Conservation (phyloP, 2,888 invertebrate species). For the Dryobotodes eremita region DNA sequence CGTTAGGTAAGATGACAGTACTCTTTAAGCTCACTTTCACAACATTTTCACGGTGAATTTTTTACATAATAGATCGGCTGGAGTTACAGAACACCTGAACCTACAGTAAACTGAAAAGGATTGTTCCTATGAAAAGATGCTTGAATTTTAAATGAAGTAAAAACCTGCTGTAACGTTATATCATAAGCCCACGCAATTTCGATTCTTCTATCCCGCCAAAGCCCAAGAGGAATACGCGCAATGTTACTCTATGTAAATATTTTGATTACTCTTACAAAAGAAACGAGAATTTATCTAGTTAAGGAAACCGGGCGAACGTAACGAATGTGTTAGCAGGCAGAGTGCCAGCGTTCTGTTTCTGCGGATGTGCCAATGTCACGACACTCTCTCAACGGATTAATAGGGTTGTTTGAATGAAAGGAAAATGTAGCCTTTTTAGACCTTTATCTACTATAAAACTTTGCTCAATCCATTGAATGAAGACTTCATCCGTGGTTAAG, state of each 20-base stretch:
- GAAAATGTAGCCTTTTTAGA: neutral
- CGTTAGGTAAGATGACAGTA: neutral
- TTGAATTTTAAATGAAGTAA: slow-evolving; percentile 7
- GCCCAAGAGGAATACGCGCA: slow-evolving; percentile 7
- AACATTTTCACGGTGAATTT: neutral
- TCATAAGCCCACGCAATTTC: neutral
- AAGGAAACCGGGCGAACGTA: slow-evolving; percentile 10
- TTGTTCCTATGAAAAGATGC: slow-evolving; percentile 1
- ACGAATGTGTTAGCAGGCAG: slow-evolving; percentile 35
- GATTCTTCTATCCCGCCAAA: neutral
- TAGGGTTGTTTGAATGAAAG: slow-evolving; percentile 6
- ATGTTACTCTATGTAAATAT: slow-evolving; percentile 38
- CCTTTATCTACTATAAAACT: neutral
- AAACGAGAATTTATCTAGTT: slow-evolving; percentile 16
- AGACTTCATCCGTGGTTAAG: neutral
- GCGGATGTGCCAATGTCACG: slow-evolving; percentile 36
- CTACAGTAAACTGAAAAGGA: neutral
- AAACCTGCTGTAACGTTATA: neutral
- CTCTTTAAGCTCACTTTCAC: neutral
- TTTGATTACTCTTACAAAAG: slow-evolving; percentile 31
- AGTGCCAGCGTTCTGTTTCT: slow-evolving; percentile 28
- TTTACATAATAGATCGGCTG: neutral
- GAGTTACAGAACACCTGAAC: neutral
- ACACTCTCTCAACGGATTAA: slow-evolving; percentile 17
- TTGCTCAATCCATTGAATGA: neutral